phyloP scores from a whole-genome alignment of 1,140 invertebrate genomes.

The Atta colombica region DNA sequence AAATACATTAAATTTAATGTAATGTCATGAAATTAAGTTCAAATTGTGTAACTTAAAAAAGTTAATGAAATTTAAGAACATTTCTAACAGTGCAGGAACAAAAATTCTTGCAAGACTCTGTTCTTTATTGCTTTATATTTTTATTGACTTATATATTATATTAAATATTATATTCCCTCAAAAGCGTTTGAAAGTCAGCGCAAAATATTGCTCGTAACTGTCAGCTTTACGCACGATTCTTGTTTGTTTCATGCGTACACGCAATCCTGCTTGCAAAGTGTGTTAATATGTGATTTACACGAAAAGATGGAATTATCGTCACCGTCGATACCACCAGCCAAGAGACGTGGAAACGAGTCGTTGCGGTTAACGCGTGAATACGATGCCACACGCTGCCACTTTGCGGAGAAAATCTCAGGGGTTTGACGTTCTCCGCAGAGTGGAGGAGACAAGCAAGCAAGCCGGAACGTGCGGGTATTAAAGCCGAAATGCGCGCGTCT shows the following conservation, averaged over 20 bases:
- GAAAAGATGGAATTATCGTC: slow-evolving; percentile 49
- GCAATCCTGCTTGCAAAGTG: slow-evolving; percentile 17
- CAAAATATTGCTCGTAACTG: slow-evolving; percentile 34
- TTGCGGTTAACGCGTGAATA: slow-evolving; percentile 55
- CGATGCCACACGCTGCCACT: slow-evolving; percentile 59
- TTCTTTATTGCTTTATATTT: neutral
- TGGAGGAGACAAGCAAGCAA: too few relatives aligned
- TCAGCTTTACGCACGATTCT: slow-evolving; percentile 36
- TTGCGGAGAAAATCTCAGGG: slow-evolving; percentile 37
- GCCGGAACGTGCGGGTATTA: neutral
- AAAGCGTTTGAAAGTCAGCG: neutral
- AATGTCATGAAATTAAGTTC: too few relatives aligned
- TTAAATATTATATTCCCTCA: neutral
- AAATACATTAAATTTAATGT: too few relatives aligned
- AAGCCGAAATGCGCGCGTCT: slow-evolving; percentile 45
- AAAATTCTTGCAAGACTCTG: too few relatives aligned
- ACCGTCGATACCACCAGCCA: slow-evolving; percentile 12
- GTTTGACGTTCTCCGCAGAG: neutral
- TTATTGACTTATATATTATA: neutral
- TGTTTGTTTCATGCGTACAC: neutral
- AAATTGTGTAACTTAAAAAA: too few relatives aligned
- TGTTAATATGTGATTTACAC: slow-evolving; percentile 55
- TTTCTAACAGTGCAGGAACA: too few relatives aligned
- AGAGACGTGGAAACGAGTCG: slow-evolving; percentile 30
- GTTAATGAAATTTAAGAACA: too few relatives aligned